A percentile compares a stretch with the other conserved stretches of the same genome.
Evolutionary conservation across 1,140 invertebrate species (phyloP).

Genomic region (Rhopalosiphum padi): DNA sequence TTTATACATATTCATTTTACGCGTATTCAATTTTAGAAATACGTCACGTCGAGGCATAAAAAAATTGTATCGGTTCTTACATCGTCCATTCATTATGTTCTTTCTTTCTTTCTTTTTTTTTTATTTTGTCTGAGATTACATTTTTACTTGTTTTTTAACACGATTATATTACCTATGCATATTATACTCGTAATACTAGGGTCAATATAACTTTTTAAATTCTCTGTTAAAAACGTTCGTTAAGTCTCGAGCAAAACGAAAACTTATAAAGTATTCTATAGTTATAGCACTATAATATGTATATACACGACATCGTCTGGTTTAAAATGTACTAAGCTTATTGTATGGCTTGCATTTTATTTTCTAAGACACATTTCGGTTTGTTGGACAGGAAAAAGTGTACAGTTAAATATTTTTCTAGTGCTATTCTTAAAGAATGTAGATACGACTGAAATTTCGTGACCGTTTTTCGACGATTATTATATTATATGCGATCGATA

Average conservation of each 20-base stretch:
- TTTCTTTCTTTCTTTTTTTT: background rate
- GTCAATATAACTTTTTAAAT: background rate
- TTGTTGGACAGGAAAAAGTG: background rate
- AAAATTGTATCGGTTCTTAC: background rate
- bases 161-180: background rate
- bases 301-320: background rate
- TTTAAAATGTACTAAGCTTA: background rate
- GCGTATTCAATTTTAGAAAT: conserved; percentile 19
- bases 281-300: background rate
- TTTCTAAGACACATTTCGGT: background rate
- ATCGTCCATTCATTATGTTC: background rate
- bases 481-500: background rate
- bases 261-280: background rate
- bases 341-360: background rate
- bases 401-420: background rate
- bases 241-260: background rate
- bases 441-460: background rate
- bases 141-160: background rate
- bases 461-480: background rate
- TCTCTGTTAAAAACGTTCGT: background rate
- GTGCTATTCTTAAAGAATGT: background rate
- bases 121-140: background rate
- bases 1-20: background rate
- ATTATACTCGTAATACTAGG: background rate
- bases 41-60: background rate